Evolutionary conservation across 2,113 vertebrate genomes (phyloP).

Genomic region (Camarhynchus parvulus): DNA sequence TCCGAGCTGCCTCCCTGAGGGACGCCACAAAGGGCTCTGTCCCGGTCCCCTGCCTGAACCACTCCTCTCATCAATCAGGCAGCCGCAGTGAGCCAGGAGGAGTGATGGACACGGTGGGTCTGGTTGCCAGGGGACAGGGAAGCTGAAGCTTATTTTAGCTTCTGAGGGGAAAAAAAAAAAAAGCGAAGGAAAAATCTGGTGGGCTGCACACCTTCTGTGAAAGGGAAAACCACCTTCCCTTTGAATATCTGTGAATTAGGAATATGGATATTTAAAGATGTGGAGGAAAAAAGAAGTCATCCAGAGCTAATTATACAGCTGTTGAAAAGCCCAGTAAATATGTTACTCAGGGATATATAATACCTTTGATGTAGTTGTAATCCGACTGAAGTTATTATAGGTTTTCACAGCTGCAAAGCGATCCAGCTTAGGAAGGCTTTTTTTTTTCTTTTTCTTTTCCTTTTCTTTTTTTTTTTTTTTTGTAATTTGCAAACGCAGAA

Average conservation of each 20-base stretch:
- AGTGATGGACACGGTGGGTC: background rate
- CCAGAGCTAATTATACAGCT: constrained; percentile 74
- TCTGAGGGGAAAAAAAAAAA: background rate
- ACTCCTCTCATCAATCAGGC: constrained; percentile 12
- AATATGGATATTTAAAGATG: constrained; percentile 68
- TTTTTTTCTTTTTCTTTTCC: background rate
- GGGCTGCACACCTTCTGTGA: background rate
- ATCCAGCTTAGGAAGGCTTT: constrained; percentile 57
- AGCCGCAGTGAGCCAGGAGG: background rate
- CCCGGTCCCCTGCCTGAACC: background rate
- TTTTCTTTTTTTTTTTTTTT: background rate
- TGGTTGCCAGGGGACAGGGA: background rate
- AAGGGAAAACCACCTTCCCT: background rate
- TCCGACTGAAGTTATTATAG: constrained; percentile 75
- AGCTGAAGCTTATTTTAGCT: background rate
- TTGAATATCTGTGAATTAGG: constrained; percentile 55
- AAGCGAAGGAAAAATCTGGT: background rate
- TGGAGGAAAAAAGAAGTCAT: constrained; percentile 62
- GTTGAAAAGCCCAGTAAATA: constrained; percentile 74
- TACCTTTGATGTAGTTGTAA: constrained; percentile 78
- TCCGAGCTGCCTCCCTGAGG: background rate
- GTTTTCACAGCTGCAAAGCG: constrained; percentile 74
- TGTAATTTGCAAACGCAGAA: constrained; percentile 47
- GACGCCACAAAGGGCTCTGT: background rate
- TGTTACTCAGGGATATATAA: constrained; percentile 75